These are phyloP conservation scores for Trachymyrmex cornetzi DNA, from an alignment of 1,140 invertebrate species.

Conservation along the genomic window DNA sequence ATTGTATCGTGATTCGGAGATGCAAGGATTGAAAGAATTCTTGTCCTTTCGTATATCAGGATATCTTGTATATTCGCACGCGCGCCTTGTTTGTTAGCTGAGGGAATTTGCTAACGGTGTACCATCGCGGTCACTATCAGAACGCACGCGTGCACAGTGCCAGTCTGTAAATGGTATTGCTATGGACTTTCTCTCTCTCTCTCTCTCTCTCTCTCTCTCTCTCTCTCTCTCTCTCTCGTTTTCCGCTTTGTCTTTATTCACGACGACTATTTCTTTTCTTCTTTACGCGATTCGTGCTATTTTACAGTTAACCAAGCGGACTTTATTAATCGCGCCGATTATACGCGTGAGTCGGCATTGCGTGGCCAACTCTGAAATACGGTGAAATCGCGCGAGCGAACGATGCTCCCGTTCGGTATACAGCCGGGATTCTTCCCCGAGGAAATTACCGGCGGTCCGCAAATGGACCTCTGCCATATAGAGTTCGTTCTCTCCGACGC, in stretches of 20 bases:
- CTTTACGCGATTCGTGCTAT: neutral
- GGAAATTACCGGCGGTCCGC: conserved; percentile 72
- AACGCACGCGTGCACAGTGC: conserved; percentile 19
- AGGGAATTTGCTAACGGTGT: conserved; percentile 63
- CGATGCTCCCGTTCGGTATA: conserved; percentile 39
- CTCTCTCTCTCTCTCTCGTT: neutral
- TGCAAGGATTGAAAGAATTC: neutral
- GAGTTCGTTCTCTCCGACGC: conserved; percentile 35
- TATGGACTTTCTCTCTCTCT: neutral
- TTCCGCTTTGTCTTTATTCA: conserved; percentile 19
- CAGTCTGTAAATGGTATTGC: conserved; percentile 62
- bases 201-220: neutral
- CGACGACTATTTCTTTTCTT: neutral
- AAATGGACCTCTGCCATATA: conserved; percentile 53
- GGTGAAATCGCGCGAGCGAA: conserved; percentile 44
- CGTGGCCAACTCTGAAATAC: conserved; percentile 41
- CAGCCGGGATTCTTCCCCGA: conserved; percentile 71
- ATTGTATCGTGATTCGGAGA: neutral
- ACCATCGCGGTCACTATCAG: conserved; percentile 39
- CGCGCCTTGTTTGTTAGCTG: conserved; percentile 55
- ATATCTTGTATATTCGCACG: conserved; percentile 32
- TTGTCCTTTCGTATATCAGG: neutral
- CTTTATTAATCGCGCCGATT: conserved; percentile 67
- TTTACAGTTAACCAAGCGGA: conserved; percentile 46
- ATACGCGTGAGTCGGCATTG: conserved; percentile 53